These are phyloP conservation scores for Trachelus tabidus DNA, from an alignment of 2,888 invertebrate species.

Conservation along the genomic window DNA sequence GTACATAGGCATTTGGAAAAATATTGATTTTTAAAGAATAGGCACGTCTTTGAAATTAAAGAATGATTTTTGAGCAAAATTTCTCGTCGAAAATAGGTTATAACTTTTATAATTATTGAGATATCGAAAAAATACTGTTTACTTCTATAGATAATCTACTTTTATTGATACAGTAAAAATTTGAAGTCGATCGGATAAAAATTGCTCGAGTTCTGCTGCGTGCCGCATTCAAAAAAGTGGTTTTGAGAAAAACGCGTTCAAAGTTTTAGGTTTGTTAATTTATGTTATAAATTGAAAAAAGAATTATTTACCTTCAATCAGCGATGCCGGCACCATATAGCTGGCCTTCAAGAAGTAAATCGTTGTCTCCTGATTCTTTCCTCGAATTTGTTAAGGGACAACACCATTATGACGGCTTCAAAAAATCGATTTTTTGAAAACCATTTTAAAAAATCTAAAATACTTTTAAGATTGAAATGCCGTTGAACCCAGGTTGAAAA, in stretches of 20 bases:
- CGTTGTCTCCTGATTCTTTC: slow-evolving; percentile 13
- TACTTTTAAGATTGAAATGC: slow-evolving; percentile 19
- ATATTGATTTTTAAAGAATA: slow-evolving; percentile 23
- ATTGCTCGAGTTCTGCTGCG: slow-evolving; percentile 16
- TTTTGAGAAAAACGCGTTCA: slow-evolving; percentile 18
- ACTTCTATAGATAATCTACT: slow-evolving; percentile 16
- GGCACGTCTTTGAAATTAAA: slow-evolving; percentile 16
- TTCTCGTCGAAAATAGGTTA: slow-evolving; percentile 18
- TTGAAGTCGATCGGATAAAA: slow-evolving; percentile 14
- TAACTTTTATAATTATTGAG: slow-evolving; percentile 16
- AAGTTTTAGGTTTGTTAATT: slow-evolving; percentile 11
- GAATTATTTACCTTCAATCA: slow-evolving; percentile 15
- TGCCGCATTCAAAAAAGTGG: slow-evolving; percentile 17
- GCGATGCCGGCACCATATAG: slow-evolving; percentile 23
- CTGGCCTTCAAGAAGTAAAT: slow-evolving; percentile 22
- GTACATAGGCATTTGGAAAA: slow-evolving; percentile 22
- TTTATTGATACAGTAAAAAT: slow-evolving; percentile 16
- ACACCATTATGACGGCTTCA: slow-evolving; percentile 16
- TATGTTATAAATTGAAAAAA: slow-evolving; percentile 13
- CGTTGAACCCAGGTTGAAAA: slow-evolving; percentile 18
- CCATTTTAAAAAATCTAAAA: slow-evolving; percentile 20
- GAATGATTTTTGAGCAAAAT: slow-evolving; percentile 15
- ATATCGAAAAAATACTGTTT: slow-evolving; percentile 19
- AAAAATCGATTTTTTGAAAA: slow-evolving; percentile 24
- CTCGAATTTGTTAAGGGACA: slow-evolving; percentile 13